Evolutionary conservation across 2,797 vertebrate genomes (phyloP).

Genomic region (Cottoperca gobio): DNA sequence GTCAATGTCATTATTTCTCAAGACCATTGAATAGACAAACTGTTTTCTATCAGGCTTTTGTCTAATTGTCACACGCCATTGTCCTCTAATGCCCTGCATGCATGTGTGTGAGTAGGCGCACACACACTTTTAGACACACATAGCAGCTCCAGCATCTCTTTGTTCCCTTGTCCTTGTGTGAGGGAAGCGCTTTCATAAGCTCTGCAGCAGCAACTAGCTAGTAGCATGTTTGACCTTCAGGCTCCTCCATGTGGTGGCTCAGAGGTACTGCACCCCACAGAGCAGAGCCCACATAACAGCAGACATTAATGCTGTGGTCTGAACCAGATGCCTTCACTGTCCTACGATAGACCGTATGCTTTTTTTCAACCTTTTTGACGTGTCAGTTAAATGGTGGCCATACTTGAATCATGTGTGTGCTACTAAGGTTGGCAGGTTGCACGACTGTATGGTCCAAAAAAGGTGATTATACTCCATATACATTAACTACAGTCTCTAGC

Average conservation of each 20-base stretch:
- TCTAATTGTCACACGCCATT: conserved; percentile 68
- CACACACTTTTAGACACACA: conserved; percentile 47
- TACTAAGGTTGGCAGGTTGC: neutral
- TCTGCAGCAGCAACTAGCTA: conserved; percentile 71
- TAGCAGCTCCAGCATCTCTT: conserved; percentile 79
- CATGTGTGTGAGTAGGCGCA: conserved; percentile 48
- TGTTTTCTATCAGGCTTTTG: conserved; percentile 71
- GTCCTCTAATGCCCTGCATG: conserved; percentile 65
- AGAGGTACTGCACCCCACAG: conserved; percentile 57
- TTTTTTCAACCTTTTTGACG: neutral
- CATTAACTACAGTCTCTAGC: neutral
- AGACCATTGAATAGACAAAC: conserved; percentile 52
- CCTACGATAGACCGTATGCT: neutral
- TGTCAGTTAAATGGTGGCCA: neutral
- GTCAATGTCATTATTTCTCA: conserved; percentile 63
- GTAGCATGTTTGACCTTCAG: conserved; percentile 82
- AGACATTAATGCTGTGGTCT: conserved; percentile 5
- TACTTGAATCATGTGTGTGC: neutral
- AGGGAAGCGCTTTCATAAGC: conserved; percentile 80
- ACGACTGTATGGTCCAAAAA: neutral
- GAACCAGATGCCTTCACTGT: conserved; percentile 33
- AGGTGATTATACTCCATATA: neutral
- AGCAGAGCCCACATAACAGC: conserved; percentile 1
- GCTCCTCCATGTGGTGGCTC: conserved; percentile 75
- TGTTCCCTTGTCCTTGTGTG: conserved; percentile 83